These are phyloP conservation scores for Graptemys geographica DNA, from an alignment of 2,797 vertebrate species.

Conservation along the genomic window DNA sequence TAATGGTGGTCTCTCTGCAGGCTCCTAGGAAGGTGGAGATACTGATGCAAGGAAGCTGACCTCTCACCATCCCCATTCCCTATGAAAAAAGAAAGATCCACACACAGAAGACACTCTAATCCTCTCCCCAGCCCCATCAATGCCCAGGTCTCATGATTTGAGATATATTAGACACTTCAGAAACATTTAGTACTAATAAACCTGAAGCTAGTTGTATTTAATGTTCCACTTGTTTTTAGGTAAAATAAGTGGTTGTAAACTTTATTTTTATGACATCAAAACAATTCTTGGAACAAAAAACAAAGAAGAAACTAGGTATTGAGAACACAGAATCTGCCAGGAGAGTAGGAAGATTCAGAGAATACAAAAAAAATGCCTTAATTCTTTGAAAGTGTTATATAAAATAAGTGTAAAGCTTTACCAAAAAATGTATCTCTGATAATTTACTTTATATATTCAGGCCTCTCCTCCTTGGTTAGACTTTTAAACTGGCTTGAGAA, in stretches of 20 bases:
- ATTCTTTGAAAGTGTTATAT: too few relatives aligned
- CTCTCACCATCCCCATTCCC: background rate
- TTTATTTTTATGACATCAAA: background rate
- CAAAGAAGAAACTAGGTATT: too few relatives aligned
- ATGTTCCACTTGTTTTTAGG: background rate
- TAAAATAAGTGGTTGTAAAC: background rate
- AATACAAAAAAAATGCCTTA: too few relatives aligned
- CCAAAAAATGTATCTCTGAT: too few relatives aligned
- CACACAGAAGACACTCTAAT: background rate
- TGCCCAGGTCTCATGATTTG: background rate
- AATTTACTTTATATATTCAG: too few relatives aligned
- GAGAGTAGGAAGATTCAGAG: too few relatives aligned
- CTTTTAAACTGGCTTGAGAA: background rate
- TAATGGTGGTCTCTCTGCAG: background rate
- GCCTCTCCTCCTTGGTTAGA: too few relatives aligned
- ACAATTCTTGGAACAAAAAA: background rate
- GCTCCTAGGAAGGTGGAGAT: background rate
- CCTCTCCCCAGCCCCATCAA: background rate
- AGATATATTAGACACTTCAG: too few relatives aligned
- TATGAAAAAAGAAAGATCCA: background rate
- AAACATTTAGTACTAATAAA: background rate
- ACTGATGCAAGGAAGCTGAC: background rate
- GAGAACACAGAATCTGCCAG: too few relatives aligned
- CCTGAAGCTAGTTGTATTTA: background rate
- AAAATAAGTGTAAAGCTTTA: too few relatives aligned